phyloP scores from a whole-genome alignment of 2,797 vertebrate species.

The Taeniopygia guttata region DNA sequence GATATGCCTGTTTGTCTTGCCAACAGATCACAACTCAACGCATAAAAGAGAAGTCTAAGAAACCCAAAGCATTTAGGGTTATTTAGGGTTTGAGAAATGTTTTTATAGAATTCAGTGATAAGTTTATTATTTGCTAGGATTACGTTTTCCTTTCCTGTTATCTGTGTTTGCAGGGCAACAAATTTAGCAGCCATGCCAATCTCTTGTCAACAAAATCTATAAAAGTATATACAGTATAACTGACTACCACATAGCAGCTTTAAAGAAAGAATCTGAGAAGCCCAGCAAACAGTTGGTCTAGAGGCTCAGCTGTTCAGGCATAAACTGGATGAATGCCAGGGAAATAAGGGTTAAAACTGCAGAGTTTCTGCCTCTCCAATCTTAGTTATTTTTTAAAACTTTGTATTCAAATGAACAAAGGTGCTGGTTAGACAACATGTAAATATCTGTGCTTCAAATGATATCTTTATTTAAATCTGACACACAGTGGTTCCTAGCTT shows the following conservation, averaged over 20 bases:
- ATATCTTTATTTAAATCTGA: neutral
- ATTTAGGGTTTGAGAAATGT: neutral
- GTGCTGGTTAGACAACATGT: neutral
- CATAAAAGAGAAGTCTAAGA: neutral
- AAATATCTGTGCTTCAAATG: neutral
- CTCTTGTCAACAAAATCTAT: neutral
- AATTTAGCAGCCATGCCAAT: neutral
- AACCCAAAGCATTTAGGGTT: neutral
- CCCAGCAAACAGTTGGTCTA: constrained; percentile 8
- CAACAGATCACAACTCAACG: neutral
- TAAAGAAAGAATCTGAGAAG: constrained; percentile 26
- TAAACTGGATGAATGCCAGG: neutral
- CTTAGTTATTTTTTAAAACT: neutral
- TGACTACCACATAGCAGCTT: neutral
- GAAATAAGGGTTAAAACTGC: constrained; percentile 1
- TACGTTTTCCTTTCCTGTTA: neutral
- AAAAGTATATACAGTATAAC: neutral
- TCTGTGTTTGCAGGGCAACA: neutral
- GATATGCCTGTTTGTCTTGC: neutral
- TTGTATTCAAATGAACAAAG: neutral
- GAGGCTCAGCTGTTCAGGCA: constrained; percentile 43
- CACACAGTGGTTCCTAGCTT: neutral
- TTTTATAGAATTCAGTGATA: constrained; percentile 8
- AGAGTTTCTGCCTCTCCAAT: neutral
- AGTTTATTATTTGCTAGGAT: constrained; percentile 11